phyloP scores from a whole-genome alignment of 92 coral and sea anemone species.

The Phenganax stokvisi region DNA sequence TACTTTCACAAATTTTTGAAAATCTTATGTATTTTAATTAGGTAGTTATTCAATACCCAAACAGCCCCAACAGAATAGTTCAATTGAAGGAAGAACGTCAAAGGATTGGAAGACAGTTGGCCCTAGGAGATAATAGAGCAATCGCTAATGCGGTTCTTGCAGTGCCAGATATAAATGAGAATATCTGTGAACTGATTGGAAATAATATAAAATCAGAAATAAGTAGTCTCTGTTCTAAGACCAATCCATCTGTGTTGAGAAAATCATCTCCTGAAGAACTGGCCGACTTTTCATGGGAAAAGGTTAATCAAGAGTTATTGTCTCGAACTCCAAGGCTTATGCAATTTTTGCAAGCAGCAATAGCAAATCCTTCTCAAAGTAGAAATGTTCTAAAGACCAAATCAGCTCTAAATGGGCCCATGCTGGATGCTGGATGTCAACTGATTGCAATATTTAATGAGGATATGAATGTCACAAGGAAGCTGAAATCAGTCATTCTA shows the following conservation, averaged over 20 bases:
- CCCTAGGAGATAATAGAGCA: slow-evolving; percentile 23
- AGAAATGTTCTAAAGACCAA: slow-evolving; percentile 42
- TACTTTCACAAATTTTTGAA: not conserved
- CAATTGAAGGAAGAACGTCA: slow-evolving; percentile 2
- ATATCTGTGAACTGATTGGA: slow-evolving; percentile 1
- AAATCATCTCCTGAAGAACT: slow-evolving; percentile 19
- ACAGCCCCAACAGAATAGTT: slow-evolving; percentile 14
- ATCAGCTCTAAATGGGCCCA: slow-evolving; percentile 25
- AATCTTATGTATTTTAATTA: not conserved
- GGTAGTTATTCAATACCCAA: slow-evolving; percentile 40
- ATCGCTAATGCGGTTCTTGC: slow-evolving; percentile 28
- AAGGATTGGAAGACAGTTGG: slow-evolving; percentile 42
- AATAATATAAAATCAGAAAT: slow-evolving; percentile 19
- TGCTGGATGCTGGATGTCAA: slow-evolving; percentile 45
- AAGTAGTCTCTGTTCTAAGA: slow-evolving; percentile 21
- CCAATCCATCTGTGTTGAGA: slow-evolving; percentile 18
- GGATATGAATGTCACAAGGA: slow-evolving; percentile 45
- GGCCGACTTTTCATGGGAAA: slow-evolving; percentile 22
- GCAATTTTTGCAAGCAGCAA: slow-evolving; percentile 33
- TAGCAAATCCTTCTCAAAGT: slow-evolving; percentile 26
- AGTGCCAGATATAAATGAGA: slow-evolving; percentile 15
- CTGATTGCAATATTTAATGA: slow-evolving; percentile 39
- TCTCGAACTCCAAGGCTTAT: slow-evolving; percentile 17
- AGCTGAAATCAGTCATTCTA: slow-evolving; percentile 41
- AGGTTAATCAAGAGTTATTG: slow-evolving; percentile 3